Conservation (phyloP, 2,888 invertebrate genomes). For the Lasioglossum zephyrum region DNA sequence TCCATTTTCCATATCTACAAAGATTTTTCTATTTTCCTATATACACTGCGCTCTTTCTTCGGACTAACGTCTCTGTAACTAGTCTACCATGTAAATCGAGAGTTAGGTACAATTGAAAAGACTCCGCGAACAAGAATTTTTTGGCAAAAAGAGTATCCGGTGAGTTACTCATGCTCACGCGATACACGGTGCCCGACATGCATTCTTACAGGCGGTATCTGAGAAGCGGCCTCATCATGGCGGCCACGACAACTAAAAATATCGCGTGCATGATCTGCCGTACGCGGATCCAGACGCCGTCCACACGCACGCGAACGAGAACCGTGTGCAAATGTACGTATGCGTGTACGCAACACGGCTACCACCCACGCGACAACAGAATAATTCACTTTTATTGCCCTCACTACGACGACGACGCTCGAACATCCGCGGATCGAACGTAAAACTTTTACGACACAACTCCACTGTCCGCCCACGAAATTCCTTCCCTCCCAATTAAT, state of each 20-base stretch:
- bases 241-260: slow-evolving; percentile 62
- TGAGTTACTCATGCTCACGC: slow-evolving; percentile 31
- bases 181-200: slow-evolving; percentile 23
- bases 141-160: slow-evolving; percentile 23
- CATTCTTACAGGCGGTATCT: slow-evolving; percentile 34
- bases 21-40: too few relatives aligned
- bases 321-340: slow-evolving; percentile 32
- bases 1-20: background rate
- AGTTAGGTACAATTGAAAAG: background rate
- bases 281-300: slow-evolving; percentile 17
- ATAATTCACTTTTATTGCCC: slow-evolving; percentile 56
- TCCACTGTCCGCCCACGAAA: slow-evolving; percentile 15
- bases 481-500: slow-evolving; percentile 22
- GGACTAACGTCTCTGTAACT: background rate
- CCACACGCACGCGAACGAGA: slow-evolving; percentile 23
- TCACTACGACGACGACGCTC: slow-evolving; percentile 37
- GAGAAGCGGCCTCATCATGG: slow-evolving; percentile 49
- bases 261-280: slow-evolving; percentile 43
- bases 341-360: slow-evolving; percentile 32
- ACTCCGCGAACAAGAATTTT: background rate
- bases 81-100: background rate
- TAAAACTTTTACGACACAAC: slow-evolving; percentile 14
- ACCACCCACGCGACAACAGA: slow-evolving; percentile 57
- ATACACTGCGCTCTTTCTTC: background rate
- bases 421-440: slow-evolving; percentile 33